Evolutionary conservation across 2,797 vertebrate genomes (phyloP).

Genomic region (Mareca strepera): DNA sequence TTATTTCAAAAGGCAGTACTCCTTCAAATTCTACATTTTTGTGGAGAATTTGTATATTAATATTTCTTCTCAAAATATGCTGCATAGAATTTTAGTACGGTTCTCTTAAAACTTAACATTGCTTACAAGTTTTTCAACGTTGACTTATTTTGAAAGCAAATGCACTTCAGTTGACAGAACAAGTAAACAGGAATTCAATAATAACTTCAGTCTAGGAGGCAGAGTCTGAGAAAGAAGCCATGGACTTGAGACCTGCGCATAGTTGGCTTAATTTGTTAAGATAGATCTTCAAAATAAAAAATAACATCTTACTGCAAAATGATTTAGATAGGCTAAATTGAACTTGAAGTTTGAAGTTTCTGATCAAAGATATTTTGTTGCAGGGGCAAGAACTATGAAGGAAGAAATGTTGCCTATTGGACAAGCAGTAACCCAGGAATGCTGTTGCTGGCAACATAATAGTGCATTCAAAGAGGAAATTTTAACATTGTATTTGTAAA

Average conservation of each 20-base stretch:
- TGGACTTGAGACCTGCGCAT: neutral
- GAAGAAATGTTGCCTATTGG: conserved; percentile 16
- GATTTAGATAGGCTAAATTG: neutral
- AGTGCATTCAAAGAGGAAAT: neutral
- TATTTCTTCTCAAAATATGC: neutral
- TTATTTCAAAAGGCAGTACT: neutral
- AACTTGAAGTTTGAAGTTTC: neutral
- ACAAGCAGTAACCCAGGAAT: conserved; percentile 12
- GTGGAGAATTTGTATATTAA: neutral
- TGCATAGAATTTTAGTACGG: neutral
- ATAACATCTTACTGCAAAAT: neutral
- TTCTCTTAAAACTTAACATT: neutral
- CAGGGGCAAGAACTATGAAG: conserved; percentile 71
- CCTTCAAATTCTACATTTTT: neutral
- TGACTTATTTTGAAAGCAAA: neutral
- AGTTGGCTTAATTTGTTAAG: neutral
- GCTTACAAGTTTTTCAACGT: too few species aligned
- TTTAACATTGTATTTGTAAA: conserved; percentile 18
- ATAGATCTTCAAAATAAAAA: neutral
- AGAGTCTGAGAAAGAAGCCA: neutral
- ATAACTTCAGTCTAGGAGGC: neutral
- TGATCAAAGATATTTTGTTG: conserved; percentile 44
- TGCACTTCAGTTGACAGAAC: neutral
- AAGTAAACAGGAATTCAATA: neutral
- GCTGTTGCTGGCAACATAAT: neutral